Evolutionary conservation across 2,797 vertebrate species (phyloP).

Genomic region (Tragelaphus oryx): DNA sequence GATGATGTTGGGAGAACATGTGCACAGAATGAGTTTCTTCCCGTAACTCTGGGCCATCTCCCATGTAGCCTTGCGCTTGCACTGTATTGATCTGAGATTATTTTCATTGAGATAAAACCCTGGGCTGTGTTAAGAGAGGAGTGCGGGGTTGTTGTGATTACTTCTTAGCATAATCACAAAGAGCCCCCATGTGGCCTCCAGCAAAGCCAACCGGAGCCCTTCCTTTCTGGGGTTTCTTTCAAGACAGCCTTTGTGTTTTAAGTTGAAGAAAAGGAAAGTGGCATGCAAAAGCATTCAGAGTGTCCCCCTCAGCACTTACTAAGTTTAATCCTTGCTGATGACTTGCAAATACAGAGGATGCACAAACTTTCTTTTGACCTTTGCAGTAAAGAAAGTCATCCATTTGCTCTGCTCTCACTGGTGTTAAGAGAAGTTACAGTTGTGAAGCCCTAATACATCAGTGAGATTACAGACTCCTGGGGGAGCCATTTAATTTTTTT

Average conservation of each 20-base stretch:
- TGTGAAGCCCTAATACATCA: constrained; percentile 42
- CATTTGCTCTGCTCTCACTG: constrained; percentile 21
- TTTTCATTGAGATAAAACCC: neutral
- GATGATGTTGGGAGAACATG: too few species aligned
- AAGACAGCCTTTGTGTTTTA: constrained; percentile 34
- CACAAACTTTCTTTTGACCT: constrained; percentile 74
- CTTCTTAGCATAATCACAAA: constrained; percentile 48
- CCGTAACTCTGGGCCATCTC: neutral
- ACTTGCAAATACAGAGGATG: constrained; percentile 68
- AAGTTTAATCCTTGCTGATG: constrained; percentile 74
- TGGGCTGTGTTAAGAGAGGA: constrained; percentile 21
- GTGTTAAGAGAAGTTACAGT: constrained; percentile 38
- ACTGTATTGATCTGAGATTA: neutral
- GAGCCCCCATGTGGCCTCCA: neutral
- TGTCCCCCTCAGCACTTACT: constrained; percentile 44
- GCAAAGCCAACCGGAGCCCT: neutral
- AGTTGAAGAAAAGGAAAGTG: neutral
- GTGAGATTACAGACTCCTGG: constrained; percentile 50
- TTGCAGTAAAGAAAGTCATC: constrained; percentile 60
- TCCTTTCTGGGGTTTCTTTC: neutral
- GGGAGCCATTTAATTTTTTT: constrained; percentile 28
- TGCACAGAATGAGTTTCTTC: neutral
- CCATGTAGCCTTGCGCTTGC: accelerated
- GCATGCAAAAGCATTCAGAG: constrained; percentile 21
- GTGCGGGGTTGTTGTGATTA: neutral